Percentiles rank a stretch among this genome's conserved stretches.
Evolutionary conservation across 2,797 vertebrate genomes (phyloP).

Genomic region (Graptemys geographica): DNA sequence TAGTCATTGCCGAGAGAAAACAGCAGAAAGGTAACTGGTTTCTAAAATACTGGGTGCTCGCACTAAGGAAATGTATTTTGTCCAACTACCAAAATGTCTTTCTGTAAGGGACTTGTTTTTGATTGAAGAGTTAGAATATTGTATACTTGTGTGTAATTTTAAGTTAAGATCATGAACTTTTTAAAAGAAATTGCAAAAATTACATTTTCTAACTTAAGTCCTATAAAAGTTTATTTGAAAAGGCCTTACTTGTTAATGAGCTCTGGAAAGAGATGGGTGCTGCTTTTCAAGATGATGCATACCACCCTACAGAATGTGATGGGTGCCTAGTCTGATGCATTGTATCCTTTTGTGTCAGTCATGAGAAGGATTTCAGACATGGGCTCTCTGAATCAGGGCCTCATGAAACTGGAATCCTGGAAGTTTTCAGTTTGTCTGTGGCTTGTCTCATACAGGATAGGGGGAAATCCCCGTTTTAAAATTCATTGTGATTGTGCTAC

Average conservation of each 20-base stretch:
- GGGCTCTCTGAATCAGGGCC: conserved; percentile 29
- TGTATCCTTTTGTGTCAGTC: not conserved
- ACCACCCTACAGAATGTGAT: not conserved
- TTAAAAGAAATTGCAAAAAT: conserved; percentile 52
- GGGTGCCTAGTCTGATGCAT: not conserved
- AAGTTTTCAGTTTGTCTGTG: not conserved
- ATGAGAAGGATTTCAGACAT: conserved; percentile 27
- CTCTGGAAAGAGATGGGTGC: conserved; percentile 32
- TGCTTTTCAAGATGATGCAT: conserved; percentile 41
- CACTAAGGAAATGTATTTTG: not conserved
- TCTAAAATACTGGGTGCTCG: not conserved
- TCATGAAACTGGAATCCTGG: conserved; percentile 1
- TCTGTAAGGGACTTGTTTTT: not conserved
- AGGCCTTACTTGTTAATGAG: conserved; percentile 14
- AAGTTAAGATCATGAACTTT: not conserved
- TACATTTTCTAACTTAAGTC: conserved; percentile 56
- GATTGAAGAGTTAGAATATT: not conserved
- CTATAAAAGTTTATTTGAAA: conserved; percentile 35
- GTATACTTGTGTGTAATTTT: not conserved
- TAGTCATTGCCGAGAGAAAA: not conserved
- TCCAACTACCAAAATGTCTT: not conserved
- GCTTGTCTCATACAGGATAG: conserved; percentile 9
- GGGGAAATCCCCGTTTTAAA: not conserved
- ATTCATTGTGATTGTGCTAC: not conserved
- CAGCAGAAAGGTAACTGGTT: not conserved